Conservation (phyloP, 2,888 invertebrate genomes). For the Belgica antarctica region DNA sequence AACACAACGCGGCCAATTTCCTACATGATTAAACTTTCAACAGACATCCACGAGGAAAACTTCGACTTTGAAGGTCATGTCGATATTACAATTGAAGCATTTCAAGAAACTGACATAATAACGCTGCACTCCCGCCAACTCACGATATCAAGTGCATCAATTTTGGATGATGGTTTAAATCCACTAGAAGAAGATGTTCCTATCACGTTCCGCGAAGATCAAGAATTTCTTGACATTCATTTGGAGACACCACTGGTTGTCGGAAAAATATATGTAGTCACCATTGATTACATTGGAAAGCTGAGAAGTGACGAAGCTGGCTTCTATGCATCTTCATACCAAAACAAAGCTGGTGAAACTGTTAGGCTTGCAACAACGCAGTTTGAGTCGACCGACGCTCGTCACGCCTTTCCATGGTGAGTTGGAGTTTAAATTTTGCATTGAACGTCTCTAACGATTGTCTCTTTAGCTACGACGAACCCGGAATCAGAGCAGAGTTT, state of each 20-base stretch:
- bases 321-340: slow-evolving; percentile 12
- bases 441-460: too few relatives aligned
- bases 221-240: slow-evolving; percentile 9
- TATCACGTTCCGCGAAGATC: background rate
- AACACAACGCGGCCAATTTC: slow-evolving; percentile 57
- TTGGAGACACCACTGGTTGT: background rate
- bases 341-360: background rate
- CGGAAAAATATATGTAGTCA: background rate
- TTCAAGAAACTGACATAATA: slow-evolving; percentile 56
- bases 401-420: slow-evolving; percentile 72
- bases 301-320: slow-evolving; percentile 29
- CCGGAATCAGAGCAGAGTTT: slow-evolving; percentile 63
- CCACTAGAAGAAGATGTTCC: background rate
- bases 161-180: too few relatives aligned
- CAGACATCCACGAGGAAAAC: slow-evolving; percentile 49
- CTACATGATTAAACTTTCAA: slow-evolving; percentile 55
- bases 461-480: slow-evolving; percentile 53
- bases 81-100: slow-evolving; percentile 56
- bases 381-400: slow-evolving; percentile 65
- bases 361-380: slow-evolving; percentile 64
- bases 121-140: slow-evolving; percentile 60
- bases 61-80: slow-evolving; percentile 54
- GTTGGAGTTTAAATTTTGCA: slow-evolving; percentile 56
- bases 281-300: slow-evolving; percentile 36
- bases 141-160: too few relatives aligned